Evolutionary conservation across 2,888 invertebrate species (phyloP), one percentile per base, ranked within the genome.

Genomic region (Spodoptera picta): DNA sequence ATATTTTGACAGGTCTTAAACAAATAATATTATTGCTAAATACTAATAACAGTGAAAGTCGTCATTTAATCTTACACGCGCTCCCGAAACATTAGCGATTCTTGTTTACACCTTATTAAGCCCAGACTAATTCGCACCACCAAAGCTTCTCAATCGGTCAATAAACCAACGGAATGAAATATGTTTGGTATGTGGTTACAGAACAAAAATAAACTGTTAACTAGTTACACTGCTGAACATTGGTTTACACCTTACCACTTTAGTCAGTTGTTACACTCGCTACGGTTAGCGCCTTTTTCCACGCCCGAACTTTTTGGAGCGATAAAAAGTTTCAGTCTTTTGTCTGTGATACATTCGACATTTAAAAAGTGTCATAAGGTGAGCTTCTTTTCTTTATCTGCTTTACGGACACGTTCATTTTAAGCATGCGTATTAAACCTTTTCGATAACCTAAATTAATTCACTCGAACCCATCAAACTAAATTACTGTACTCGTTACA

Each of bases 171-270:
- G 74, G 75, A 83, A 77, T 83, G 84, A 83, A 86, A 83, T 83
- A 85, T 85, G 79, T 75, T 66, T 65, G 85, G 87, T 84, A 85
- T 87, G 87, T 81, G 83, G 80, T 86, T 88, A 88, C 80, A 76
- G 82, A 84, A 84, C 88, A 83, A 90, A 93, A 92, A 93, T 92
- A 93, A 92, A 92, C 87, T 83, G 85, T 84, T 85, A 82, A 84
- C 80, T 82, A 83, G 81, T 81, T 74, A 79, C 19, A 19, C 75
- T 78, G 75, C 56, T 66, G 69, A 73, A 75, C 73, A 85, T 85
- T 88, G 81, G 80, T 89, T 90, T 88, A 87, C 92, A 92, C 92
- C 90, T 92, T 87, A 84, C 86, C 83, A 82, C 84, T 86, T 87
- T 83, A 83, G 82, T 81, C 89, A 91, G 92, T 90, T 81, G 84